Conservation (phyloP, 2,113 vertebrate species). For the Narcine bancroftii region DNA sequence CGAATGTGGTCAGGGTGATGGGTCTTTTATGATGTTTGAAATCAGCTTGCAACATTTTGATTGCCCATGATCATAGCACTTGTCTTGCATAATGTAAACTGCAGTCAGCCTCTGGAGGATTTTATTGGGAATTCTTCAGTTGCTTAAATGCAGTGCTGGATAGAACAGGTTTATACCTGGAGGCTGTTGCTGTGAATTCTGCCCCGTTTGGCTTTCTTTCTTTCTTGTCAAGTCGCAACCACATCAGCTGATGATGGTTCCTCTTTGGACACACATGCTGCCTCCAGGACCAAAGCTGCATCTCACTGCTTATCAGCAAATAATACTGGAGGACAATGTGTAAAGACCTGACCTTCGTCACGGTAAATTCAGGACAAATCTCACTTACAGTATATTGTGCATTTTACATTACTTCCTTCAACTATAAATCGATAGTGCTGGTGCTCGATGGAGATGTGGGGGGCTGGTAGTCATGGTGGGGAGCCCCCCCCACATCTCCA, state of each 20-base stretch:
- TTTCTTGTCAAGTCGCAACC: background rate
- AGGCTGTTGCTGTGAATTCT: background rate
- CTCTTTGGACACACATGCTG: background rate
- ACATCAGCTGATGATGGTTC: background rate
- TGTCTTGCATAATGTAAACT: background rate
- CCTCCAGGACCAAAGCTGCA: background rate
- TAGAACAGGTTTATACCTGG: background rate
- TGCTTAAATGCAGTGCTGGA: background rate
- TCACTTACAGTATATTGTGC: background rate
- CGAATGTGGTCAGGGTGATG: too few species aligned
- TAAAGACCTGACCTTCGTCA: too few species aligned
- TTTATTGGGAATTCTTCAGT: background rate
- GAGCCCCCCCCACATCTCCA: too few species aligned
- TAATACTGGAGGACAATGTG: too few species aligned
- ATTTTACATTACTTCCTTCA: background rate
- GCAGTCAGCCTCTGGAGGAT: background rate
- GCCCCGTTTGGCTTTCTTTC: background rate
- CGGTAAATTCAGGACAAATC: background rate
- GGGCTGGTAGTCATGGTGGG: too few species aligned
- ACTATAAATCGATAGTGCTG: background rate
- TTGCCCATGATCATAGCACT: background rate
- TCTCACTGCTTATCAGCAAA: too few species aligned
- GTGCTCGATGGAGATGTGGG: too few species aligned
- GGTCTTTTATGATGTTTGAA: too few species aligned
- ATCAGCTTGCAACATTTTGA: background rate